phyloP scores from a whole-genome alignment of 2,113 vertebrate species.

The Pelecanoides urinatrix region DNA sequence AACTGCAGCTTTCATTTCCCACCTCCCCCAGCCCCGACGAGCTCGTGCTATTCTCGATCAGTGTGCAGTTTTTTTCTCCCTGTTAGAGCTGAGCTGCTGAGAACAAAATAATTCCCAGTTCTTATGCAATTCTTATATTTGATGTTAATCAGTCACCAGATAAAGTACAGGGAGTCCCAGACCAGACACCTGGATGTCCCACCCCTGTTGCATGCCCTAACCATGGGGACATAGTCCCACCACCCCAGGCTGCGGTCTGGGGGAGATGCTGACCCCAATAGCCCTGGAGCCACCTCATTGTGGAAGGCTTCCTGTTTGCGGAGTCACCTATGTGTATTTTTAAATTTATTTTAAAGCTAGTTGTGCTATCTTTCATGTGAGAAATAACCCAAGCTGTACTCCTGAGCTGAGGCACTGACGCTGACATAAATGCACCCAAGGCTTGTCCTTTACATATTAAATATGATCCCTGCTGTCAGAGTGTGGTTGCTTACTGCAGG shows the following conservation, averaged over 20 bases:
- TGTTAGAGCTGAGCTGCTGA: background rate
- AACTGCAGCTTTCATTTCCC: background rate
- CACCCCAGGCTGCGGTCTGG: background rate
- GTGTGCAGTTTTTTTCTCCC: background rate
- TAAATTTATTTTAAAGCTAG: background rate
- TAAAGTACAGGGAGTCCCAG: background rate
- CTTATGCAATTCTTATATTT: background rate
- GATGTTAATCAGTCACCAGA: background rate
- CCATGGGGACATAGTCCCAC: background rate
- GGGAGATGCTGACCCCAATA: background rate
- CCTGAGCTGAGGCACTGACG: background rate
- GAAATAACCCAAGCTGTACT: background rate
- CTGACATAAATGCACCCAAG: background rate
- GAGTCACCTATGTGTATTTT: background rate
- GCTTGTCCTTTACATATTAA: background rate
- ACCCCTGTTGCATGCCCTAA: background rate
- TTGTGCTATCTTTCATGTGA: background rate
- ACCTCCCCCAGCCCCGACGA: rapidly evolving
- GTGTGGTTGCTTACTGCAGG: background rate
- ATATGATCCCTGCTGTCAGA: background rate
- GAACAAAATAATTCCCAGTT: background rate
- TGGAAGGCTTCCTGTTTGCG: background rate
- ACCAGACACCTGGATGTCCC: rapidly evolving
- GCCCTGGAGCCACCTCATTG: background rate
- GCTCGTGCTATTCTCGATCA: background rate